These are phyloP conservation scores for Allophyes oxyacanthae DNA, from an alignment of 2,888 invertebrate species.

Conservation along the genomic window DNA sequence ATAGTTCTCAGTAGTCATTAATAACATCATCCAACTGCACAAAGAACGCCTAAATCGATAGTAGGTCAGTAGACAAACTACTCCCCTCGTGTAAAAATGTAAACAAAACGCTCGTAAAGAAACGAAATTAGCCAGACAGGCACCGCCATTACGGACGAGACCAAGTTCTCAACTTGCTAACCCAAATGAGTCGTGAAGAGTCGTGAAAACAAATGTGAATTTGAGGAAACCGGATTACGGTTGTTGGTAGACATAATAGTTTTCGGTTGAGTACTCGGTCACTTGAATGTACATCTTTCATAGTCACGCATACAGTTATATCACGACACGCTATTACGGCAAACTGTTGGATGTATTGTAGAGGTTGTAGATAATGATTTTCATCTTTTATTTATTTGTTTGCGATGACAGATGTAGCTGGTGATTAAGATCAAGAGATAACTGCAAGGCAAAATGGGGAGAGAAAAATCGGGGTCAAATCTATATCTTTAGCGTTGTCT, in stretches of 20 bases:
- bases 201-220: slow-evolving; percentile 55
- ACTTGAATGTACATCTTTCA: slow-evolving; percentile 46
- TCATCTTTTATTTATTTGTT: slow-evolving; percentile 21
- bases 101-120: slow-evolving; percentile 76
- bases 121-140: slow-evolving; percentile 72
- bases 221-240: slow-evolving; percentile 53
- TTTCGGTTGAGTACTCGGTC: slow-evolving; percentile 46
- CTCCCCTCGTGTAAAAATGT: slow-evolving; percentile 71
- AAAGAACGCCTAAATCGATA: slow-evolving; percentile 62
- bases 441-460: no score
- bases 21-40: slow-evolving; percentile 44
- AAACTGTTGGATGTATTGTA: slow-evolving; percentile 32
- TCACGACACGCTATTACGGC: slow-evolving; percentile 45
- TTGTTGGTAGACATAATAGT: slow-evolving; percentile 49
- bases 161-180: slow-evolving; percentile 58
- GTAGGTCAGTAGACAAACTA: slow-evolving; percentile 72
- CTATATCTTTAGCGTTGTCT: no score
- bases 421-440: slow-evolving; percentile 63
- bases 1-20: slow-evolving; percentile 28
- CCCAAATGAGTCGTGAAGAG: slow-evolving; percentile 57
- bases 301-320: slow-evolving; percentile 52
- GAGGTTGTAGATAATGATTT: slow-evolving; percentile 5
- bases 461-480: no score
- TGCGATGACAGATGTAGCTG: slow-evolving; percentile 45
- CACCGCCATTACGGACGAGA: slow-evolving; percentile 54